Evolutionary conservation across 2,113 vertebrate species (phyloP).

Genomic region (Puma concolor): DNA sequence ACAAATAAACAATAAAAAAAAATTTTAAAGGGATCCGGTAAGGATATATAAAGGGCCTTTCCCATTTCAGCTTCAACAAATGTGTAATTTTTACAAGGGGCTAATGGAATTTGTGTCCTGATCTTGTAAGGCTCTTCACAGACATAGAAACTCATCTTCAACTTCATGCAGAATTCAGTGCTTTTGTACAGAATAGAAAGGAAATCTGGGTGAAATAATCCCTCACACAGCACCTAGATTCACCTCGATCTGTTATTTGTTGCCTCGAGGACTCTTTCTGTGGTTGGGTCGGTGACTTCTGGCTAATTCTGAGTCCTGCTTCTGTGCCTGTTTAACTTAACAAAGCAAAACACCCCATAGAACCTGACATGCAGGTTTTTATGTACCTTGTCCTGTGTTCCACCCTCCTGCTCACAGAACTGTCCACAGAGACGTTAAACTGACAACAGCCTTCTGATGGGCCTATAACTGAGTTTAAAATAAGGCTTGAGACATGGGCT

Average conservation of each 20-base stretch:
- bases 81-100: neutral
- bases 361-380: slow-evolving; percentile 3
- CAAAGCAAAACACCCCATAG: slow-evolving; percentile 42
- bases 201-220: slow-evolving; percentile 49
- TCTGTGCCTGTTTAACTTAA: slow-evolving; percentile 52
- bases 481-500: neutral
- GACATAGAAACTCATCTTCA: slow-evolving; percentile 39
- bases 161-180: slow-evolving; percentile 47
- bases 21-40: neutral
- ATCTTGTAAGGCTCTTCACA: neutral
- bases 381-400: neutral
- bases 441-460: slow-evolving; percentile 29
- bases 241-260: neutral
- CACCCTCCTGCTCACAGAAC: slow-evolving; percentile 18
- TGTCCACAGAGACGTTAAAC: slow-evolving; percentile 57
- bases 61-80: neutral
- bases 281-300: neutral
- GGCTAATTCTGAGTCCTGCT: neutral
- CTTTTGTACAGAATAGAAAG: slow-evolving; percentile 57
- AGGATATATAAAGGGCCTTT: neutral
- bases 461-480: slow-evolving; percentile 51
- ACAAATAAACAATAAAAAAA: no score
- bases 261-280: slow-evolving; percentile 46
- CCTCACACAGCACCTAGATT: neutral
- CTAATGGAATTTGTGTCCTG: neutral